Evolutionary conservation across 1,140 invertebrate species (phyloP), one percentile per base, ranked within the genome.

Genomic region (Chironomus tepperi): DNA sequence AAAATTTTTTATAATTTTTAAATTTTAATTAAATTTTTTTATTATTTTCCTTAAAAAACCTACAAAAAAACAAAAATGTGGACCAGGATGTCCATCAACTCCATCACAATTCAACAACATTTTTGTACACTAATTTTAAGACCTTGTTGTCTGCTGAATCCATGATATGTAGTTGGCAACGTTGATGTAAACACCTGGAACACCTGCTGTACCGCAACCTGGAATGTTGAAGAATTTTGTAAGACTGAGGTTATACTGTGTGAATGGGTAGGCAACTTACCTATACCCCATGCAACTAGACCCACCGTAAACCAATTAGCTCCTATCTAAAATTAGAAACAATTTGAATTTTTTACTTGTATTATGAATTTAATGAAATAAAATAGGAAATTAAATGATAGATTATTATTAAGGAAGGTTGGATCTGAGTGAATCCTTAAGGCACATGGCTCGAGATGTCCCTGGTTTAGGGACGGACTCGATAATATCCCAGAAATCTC

Each of bases 301-400:
- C 91, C 91, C 15, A 88, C 87, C 0, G 91, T 85, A 75, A 88
- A 76, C 85, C 82, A 86, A 8, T 83, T 82, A 0, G 87, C 88
- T 43, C 81, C 82, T 10, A 81, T 81, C 77, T 87, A 83, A 93
- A 3, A 93, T 90, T 57, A 93, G 77, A 0, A 90, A 90, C 8
- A 90, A 88, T 12, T 91, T 91, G 7, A 91, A 91, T 75, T 93
- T 91, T 42, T 91, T 91, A 89, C 91, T 76, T 43, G 83, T 83
- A 65, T 57, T 7, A 73, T 73, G n/a, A n/a, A n/a, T n/a, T n/a
- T n/a, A n/a, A n/a, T n/a, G n/a, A n/a, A n/a, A n/a, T n/a, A n/a
- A n/a, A n/a, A n/a, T n/a, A n/a, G n/a, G n/a, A n/a, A n/a, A n/a
- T n/a, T n/a, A n/a, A n/a, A n/a, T n/a, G n/a, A n/a, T n/a, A n/a